These are phyloP conservation scores for Caenorhabditis elegans DNA, from an alignment of 1,140 invertebrate species.

Conservation along the genomic window DNA sequence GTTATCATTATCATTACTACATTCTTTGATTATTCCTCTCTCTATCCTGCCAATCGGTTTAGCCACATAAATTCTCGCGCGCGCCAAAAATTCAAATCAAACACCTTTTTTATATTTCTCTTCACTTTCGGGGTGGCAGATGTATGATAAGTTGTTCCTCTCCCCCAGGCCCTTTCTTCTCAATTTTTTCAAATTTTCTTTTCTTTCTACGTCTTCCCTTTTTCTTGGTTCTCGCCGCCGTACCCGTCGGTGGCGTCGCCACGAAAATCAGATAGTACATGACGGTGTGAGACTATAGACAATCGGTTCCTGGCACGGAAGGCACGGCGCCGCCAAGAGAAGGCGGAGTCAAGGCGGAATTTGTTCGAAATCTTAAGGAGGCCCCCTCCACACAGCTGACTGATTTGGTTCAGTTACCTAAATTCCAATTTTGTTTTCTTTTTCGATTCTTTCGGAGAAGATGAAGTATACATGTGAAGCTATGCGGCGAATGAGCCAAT, in stretches of 20 bases:
- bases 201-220: not conserved
- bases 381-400: conserved; percentile 3
- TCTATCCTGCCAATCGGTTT: not conserved
- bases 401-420: conserved; percentile 17
- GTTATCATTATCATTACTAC: not conserved
- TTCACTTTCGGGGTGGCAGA: not conserved
- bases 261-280: not conserved
- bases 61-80: not conserved
- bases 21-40: not conserved
- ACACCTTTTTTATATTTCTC: not conserved
- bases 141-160: conserved; percentile 29
- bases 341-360: conserved; percentile 4
- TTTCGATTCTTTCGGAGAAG: not conserved
- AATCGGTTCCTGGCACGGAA: conserved; percentile 30
- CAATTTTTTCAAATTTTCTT: not conserved
- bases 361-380: conserved; percentile 6
- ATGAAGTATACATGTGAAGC: conserved; percentile 17
- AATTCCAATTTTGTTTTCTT: not conserved
- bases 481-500: not conserved
- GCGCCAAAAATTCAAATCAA: conserved; percentile 22
- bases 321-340: not conserved
- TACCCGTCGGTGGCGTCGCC: conserved; percentile 18
- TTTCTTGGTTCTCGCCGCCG: not conserved
- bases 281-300: not conserved
- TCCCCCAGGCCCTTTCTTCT: conserved; percentile 1